Evolutionary conservation across 2,888 invertebrate genomes (phyloP).

Genomic region (Macrosoma leucophasiata): DNA sequence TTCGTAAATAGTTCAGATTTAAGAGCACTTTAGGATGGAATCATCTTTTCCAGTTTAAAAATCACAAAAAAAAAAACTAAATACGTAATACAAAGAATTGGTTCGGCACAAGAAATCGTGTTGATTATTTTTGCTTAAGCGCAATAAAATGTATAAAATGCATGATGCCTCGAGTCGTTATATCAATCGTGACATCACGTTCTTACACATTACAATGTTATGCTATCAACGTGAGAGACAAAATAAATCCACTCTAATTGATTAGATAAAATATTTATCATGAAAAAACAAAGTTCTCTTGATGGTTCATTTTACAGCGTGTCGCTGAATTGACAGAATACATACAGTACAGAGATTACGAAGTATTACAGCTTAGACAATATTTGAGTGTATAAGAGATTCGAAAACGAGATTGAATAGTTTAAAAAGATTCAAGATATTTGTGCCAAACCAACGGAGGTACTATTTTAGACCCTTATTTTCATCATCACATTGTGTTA

Average conservation of each 20-base stretch:
- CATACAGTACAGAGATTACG: conserved; percentile 7
- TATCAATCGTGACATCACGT: too few species aligned
- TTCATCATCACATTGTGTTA: conserved; percentile 69
- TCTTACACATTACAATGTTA: too few species aligned
- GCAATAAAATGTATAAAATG: too few species aligned
- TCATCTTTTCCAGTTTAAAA: conserved; percentile 60
- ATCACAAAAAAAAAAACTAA: conserved; percentile 41
- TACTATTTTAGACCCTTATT: conserved; percentile 63
- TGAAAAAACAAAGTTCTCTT: too few species aligned
- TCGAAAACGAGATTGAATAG: too few species aligned
- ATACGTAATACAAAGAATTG: conserved; percentile 43
- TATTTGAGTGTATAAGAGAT: background rate
- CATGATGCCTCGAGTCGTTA: too few species aligned
- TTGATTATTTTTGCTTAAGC: too few species aligned
- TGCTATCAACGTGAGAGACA: too few species aligned
- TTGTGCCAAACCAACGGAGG: conserved; percentile 58
- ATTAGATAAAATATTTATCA: too few species aligned
- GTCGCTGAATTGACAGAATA: conserved; percentile 4
- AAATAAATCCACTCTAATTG: too few species aligned
- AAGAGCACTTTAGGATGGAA: conserved; percentile 75
- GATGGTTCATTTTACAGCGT: too few species aligned
- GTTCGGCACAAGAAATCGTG: conserved; percentile 44
- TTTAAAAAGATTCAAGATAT: too few species aligned
- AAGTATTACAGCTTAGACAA: background rate
- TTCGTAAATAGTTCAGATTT: conserved; percentile 62